phyloP scores from a whole-genome alignment of 1,140 invertebrate genomes.

The Atta cephalotes region DNA sequence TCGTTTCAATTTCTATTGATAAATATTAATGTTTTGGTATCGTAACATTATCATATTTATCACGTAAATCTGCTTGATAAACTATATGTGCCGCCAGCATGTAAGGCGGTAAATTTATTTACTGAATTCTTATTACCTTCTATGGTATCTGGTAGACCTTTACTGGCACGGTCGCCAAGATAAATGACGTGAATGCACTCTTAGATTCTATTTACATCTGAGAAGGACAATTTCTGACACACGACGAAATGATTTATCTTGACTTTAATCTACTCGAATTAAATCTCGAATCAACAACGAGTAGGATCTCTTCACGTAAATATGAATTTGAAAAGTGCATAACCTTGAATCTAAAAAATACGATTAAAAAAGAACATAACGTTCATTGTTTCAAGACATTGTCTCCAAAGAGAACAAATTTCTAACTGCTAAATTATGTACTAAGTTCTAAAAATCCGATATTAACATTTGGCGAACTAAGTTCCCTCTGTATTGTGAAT shows the following conservation, averaged over 20 bases:
- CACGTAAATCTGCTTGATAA: conserved; percentile 69
- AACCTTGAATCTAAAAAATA: not conserved
- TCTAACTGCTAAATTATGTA: not conserved
- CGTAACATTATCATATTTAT: conserved; percentile 54
- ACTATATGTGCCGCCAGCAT: conserved; percentile 68
- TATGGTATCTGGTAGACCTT: conserved; percentile 57
- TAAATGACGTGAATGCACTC: conserved; percentile 72
- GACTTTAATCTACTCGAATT: conserved; percentile 64
- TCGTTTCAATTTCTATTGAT: conserved; percentile 55
- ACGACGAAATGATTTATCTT: conserved; percentile 70
- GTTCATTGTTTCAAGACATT: not conserved
- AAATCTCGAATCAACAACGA: conserved; percentile 43
- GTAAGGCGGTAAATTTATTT: conserved; percentile 76
- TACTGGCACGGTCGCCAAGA: conserved; percentile 58
- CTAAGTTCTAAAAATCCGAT: not conserved
- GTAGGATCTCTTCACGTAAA: conserved; percentile 9
- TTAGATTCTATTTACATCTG: conserved; percentile 70
- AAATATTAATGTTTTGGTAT: conserved; percentile 33
- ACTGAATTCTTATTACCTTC: conserved; percentile 25
- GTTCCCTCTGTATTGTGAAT: not conserved
- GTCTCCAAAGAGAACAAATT: not conserved
- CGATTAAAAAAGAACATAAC: not conserved
- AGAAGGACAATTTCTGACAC: conserved; percentile 47
- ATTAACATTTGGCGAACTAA: not conserved
- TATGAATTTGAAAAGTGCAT: not conserved